Base-by-base conservation (phyloP, 2,888 invertebrate genomes). In the Platycheirus rosarum region DNA sequence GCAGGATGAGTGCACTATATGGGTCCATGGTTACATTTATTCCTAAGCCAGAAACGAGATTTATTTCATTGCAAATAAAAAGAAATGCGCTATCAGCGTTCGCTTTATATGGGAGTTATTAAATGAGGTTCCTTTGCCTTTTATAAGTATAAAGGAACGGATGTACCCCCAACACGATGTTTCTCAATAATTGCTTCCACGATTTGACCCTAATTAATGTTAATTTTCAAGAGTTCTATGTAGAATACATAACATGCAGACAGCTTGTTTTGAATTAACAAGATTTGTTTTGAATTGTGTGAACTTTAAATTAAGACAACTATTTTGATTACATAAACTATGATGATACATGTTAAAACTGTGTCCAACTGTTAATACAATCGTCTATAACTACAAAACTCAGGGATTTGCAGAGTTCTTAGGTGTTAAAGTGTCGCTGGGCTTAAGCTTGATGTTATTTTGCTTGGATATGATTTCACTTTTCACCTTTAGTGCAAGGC, bases 41-140 rank as follows among this genome's bases (percentile, higher is more conserved):
- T 55, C 70, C 55, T 26, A 77, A 70, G 42, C 35, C 11, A 63
- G 40, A 57, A 49, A 48, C 69, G 53, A 55, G 60, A 76, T 63
- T 46, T 40, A 69, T 62, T 69, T 71, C 42, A 71, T 77, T 57
- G 57, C 71, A 77, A 49, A 55, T 55, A 60, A 77, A 78, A 73
- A 68, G 62, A 62, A 62, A 23, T 78, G 66, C 73, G 65, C 48
- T 73, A 55, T 78, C 73, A 78, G 78, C 78, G 32, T 66, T 73
- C 20, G 26, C 35, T 60, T 66, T 26, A 26, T 73, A 32, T 73
- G 40, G 8, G 18, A 65, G 37, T 60, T 78, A 66, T 60, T 32
- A 73, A 53, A 53, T 60, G 16, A 18, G 44, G 44, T 40, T 26
- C 20, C 51, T 37, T 40, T 13, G 29, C 16, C 63, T 29, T 13